Base-by-base conservation (phyloP, 2,888 invertebrate species). In the Dioctria linearis region DNA sequence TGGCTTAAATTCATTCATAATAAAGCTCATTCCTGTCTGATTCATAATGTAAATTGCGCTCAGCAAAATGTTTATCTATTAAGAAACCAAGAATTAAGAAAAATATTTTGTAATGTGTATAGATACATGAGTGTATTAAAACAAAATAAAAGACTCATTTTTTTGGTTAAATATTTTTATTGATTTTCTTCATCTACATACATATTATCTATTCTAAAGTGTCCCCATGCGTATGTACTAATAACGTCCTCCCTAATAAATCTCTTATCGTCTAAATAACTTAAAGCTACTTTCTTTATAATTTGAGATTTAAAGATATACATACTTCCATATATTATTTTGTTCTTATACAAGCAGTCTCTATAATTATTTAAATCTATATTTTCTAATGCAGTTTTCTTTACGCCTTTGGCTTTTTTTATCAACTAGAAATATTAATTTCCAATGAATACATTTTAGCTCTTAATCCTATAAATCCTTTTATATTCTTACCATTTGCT, bases 381-480 rank as follows among this genome's bases (percentile, higher is more conserved):
- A 11, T 2, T 1, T 0, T 54, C 54, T 54, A n/a, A n/a, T n/a
- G n/a, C n/a, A n/a, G n/a, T n/a, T n/a, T n/a, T 46, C 9, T 46
- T 46, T 46, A 57, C 11, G 0, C 81, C 80, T 39, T 81, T 80
- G 42, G 71, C 63, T 69, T 81, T 80, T 69, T 78, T 71, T 39
- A 61, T 42, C 25, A 49, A 11, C 40, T 79, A n/a, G 63, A 13
- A 43, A 40, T 43, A n/a, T 40, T n/a, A 49, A 59, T n/a, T 1
- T 25, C 39, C 67, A 78, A 40, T 3, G 66, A 73, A 79, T 67
- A 81, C 76, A 79, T 81, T 81, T 80, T 80, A 78, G n/a, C 76
- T 46, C 81, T 51, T 37, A 80, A 42, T 0, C 80, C 80, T 49
- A 82, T 37, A 73, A 83, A 83, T 79, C 80, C 80, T 6, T 39